Base-by-base conservation (phyloP, 2,113 vertebrate species). In the Gavialis gangeticus region DNA sequence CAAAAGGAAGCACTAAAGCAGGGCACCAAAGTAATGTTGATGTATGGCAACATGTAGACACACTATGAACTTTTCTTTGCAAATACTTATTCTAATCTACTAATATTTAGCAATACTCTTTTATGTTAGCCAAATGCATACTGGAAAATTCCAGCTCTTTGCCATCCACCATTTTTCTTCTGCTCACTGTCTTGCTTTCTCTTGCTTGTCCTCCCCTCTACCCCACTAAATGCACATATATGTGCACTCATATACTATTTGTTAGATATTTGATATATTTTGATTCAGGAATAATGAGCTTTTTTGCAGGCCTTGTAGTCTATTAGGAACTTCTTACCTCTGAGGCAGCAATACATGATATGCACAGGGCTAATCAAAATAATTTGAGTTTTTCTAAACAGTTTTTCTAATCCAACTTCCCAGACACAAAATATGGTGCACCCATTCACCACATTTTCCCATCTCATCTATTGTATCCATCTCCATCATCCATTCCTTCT, bases 371-470 rank as follows among this genome's bases (percentile, higher is more conserved):
- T 1, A 87, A n/a, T 19, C 60, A 63, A 63, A 94, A 79, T 12
- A 54, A n/a, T 56, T n/a, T 59, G 13, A 1, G 24, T 62, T 91
- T 83, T 79, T 75, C 37, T 77, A 12, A 82, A 62, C 5, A 71
- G 22, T 16, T 22, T 60, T 93, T 92, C 55, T 87, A 86, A 88
- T 91, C 88, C 87, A 22, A 9, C 27, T 91, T 46, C 73, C n/a
- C 66, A 92, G 66, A 91, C 76, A 6, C n/a, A 13, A 34, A 60
- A 82, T 59, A 91, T 30, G 90, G 19, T 22, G 55, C 10, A 75
- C n/a, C 79, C 34, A 10, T 77, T 87, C 86, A 87, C 73, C 84
- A 9, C 77, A 90, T 91, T 89, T 87, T 78, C 75, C 80, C 14
- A 75, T 18, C 27, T 95, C 79, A 64, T 82, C 83, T 83, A 76